Conservation (phyloP, 2,797 vertebrate genomes). For the Rhinoraja longicauda region DNA sequence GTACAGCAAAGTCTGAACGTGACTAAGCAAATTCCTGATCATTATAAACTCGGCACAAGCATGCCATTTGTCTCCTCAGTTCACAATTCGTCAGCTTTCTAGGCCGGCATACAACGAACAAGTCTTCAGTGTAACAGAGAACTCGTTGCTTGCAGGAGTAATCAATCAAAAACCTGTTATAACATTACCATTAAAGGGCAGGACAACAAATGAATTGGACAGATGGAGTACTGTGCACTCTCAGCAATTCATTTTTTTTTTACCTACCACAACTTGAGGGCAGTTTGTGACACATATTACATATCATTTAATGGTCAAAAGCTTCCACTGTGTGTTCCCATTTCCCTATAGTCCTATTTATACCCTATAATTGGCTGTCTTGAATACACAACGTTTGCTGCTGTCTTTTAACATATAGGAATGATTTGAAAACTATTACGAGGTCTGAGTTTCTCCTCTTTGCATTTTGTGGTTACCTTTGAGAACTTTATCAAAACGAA, state of each 20-base stretch:
- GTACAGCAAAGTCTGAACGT: constrained; percentile 28
- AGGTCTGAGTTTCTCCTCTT: neutral
- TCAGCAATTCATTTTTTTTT: constrained; percentile 15
- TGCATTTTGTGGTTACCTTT: neutral
- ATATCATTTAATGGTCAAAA: constrained; percentile 36
- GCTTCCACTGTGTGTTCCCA: constrained; percentile 1
- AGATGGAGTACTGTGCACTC: constrained; percentile 16
- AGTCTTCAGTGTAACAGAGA: constrained; percentile 37
- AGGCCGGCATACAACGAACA: constrained; percentile 29
- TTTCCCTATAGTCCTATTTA: constrained; percentile 33
- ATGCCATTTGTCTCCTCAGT: constrained; percentile 34
- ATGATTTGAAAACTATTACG: neutral
- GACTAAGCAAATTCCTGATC: constrained; percentile 33
- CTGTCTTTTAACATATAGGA: neutral
- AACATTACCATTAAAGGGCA: constrained; percentile 36
- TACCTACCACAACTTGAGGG: constrained; percentile 33
- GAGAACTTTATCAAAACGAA: neutral
- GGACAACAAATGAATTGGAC: constrained; percentile 37
- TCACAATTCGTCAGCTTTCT: constrained; percentile 28
- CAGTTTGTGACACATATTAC: constrained; percentile 36
- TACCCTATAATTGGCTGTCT: constrained; percentile 26
- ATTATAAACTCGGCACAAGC: constrained; percentile 27
- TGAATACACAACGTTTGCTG: constrained; percentile 23
- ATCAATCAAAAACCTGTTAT: constrained; percentile 40
- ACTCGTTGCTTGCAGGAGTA: constrained; percentile 20